A percentile compares a stretch with the other conserved stretches of the same genome.
phyloP scores from a whole-genome alignment of 2,113 vertebrate genomes.

The Tenebrosternarchus preto region DNA sequence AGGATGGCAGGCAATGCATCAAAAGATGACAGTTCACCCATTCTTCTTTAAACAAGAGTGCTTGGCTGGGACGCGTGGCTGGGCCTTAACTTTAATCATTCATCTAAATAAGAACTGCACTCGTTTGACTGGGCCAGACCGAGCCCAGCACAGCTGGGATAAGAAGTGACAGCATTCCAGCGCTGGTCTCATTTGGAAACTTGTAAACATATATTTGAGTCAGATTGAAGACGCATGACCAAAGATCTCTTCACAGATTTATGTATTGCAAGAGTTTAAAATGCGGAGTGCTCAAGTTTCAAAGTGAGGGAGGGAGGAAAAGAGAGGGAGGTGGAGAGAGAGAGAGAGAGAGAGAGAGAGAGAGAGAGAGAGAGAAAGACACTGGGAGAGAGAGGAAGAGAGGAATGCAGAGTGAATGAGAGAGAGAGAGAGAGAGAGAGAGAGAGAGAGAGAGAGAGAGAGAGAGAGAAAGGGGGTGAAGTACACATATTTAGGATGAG shows the following conservation, averaged over 20 bases:
- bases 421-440: constrained; percentile 24
- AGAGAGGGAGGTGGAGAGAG: background rate
- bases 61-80: constrained; percentile 69
- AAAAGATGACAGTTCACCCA: constrained; percentile 77
- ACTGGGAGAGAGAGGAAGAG: constrained; percentile 38
- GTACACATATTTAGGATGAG: constrained; percentile 57
- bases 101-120: constrained; percentile 78
- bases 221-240: constrained; percentile 56
- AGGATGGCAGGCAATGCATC: constrained; percentile 76
- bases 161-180: constrained; percentile 64
- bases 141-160: constrained; percentile 63
- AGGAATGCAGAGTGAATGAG: constrained; percentile 26
- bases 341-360: constrained; percentile 24
- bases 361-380: constrained; percentile 17
- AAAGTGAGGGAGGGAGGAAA: constrained; percentile 27
- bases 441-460: constrained; percentile 17
- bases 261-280: constrained; percentile 68
- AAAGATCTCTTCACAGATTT: constrained; percentile 58
- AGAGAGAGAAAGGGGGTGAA: constrained; percentile 22
- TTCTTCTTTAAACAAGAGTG: constrained; percentile 76
- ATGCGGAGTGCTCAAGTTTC: constrained; percentile 63
- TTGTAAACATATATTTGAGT: constrained; percentile 68
- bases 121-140: constrained; percentile 54
- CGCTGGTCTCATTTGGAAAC: constrained; percentile 71
- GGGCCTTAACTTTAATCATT: constrained; percentile 80